Conservation (phyloP, 2,113 vertebrate genomes). For the Myotis davidii region DNA sequence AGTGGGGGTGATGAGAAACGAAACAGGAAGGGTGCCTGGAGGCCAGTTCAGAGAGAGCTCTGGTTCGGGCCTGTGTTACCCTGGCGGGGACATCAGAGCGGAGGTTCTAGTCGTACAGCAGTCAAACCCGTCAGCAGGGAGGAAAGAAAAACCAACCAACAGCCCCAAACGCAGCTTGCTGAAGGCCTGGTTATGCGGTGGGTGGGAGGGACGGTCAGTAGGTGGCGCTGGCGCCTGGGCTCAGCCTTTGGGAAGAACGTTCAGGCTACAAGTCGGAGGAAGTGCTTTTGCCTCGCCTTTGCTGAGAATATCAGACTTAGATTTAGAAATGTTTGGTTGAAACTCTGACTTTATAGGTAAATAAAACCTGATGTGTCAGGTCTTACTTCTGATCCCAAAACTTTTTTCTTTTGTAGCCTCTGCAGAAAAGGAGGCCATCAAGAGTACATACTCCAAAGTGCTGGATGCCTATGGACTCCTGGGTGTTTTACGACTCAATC, state of each 20-base stretch:
- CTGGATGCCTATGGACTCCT: conserved; percentile 97
- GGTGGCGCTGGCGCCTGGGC: neutral
- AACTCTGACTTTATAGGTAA: conserved; percentile 23
- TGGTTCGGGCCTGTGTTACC: neutral
- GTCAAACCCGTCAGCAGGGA: neutral
- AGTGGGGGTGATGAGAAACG: neutral
- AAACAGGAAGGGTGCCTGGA: neutral
- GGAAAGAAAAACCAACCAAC: neutral
- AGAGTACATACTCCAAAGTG: conserved; percentile 93
- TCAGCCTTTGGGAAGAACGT: neutral
- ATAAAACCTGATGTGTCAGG: neutral
- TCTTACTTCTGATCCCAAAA: conserved; percentile 37
- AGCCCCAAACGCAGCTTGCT: neutral
- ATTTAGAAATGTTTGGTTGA: conserved; percentile 37
- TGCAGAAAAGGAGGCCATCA: conserved; percentile 97
- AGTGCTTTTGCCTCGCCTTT: neutral
- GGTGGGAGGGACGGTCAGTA: neutral
- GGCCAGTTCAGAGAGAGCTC: neutral
- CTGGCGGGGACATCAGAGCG: too few species aligned
- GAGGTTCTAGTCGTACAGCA: neutral
- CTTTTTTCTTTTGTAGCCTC: conserved; percentile 81
- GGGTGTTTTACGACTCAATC: conserved; percentile 95
- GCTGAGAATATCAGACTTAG: neutral
- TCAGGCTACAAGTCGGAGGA: neutral
- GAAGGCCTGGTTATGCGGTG: neutral